Evolutionary conservation across 1,140 invertebrate genomes (phyloP), one percentile per base, ranked within the genome.

Genomic region (Sycobia sp.): DNA sequence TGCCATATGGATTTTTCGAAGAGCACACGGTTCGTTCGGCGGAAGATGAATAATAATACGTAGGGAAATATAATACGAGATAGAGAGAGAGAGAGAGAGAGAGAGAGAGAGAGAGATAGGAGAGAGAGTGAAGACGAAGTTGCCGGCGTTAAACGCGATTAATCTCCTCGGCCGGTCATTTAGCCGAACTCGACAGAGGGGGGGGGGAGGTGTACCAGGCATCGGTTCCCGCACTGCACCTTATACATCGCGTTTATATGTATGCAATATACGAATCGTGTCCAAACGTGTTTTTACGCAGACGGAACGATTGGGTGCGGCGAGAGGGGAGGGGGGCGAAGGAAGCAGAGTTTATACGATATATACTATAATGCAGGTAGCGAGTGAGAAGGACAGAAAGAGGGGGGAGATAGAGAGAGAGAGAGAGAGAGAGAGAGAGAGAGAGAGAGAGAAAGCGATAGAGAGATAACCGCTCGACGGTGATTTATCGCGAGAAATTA

Each of bases 401-500:
- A n/a, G 18, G 7, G 20, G 32, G 14, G n/a, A n/a, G n/a, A n/a
- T n/a, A n/a, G n/a, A n/a, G n/a, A n/a, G n/a, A n/a, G n/a, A n/a
- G n/a, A n/a, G 32, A 14, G 13, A 38, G 39, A 49, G 18, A 36
- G 14, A 34, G 34, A 22, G 43, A 25, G 29, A 23, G 34, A 55
- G 22, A 4, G 25, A 18, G 44, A 51, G 25, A 51, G 34, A 43
- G 47, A 60, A 32, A 34, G 49, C 49, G 59, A 61, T 53, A 54
- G 49, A 61, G 49, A 61, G 71, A 68, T 65, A 71, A 75, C 76
- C 76, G 78, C 76, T 81, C 80, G 79, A 65, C 55, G 60, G 55
- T 81, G 79, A 81, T 81, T 81, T 81, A 81, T 81, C 72, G 71
- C 69, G 66, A 74, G 72, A 76, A 77, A 79, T 81, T 78, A 80